Conservation (phyloP, 23 tunicate genomes). For the Halocynthia roretzi region DNA sequence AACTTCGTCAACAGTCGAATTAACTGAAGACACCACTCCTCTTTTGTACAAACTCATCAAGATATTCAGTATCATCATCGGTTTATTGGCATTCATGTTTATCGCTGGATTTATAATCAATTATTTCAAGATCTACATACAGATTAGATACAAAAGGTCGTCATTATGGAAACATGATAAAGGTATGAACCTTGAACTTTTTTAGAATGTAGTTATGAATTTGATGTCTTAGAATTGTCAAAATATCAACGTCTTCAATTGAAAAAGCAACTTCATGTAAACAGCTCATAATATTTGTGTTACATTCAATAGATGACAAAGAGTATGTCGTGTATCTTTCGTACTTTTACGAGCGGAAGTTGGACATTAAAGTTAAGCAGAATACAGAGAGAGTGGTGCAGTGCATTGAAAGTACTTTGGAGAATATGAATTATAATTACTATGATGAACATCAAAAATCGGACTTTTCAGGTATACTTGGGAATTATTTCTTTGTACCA, state of each 20-base stretch:
- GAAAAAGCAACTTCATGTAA: too few species aligned
- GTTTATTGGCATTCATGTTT: neutral
- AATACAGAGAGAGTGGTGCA: neutral
- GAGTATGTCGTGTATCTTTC: conserved; percentile 8
- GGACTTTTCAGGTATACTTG: neutral
- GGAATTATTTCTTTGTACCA: neutral
- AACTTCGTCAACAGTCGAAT: neutral
- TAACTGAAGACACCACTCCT: conserved; percentile 3
- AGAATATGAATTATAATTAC: neutral
- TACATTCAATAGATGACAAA: conserved; percentile 4
- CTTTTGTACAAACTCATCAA: neutral
- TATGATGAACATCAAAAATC: conserved; percentile 8
- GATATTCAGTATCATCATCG: neutral
- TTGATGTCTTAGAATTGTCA: neutral
- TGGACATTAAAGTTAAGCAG: neutral
- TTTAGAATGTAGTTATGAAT: neutral
- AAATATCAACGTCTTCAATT: neutral
- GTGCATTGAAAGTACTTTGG: neutral
- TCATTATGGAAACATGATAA: conserved; percentile 8
- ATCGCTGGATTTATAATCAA: neutral
- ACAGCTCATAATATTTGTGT: too few species aligned
- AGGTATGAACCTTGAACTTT: neutral
- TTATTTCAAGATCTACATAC: neutral
- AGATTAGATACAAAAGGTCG: conserved; percentile 9
- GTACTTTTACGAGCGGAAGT: neutral